Conservation (phyloP, 2,888 invertebrate genomes). For the Ecdyonurus torrentis region DNA sequence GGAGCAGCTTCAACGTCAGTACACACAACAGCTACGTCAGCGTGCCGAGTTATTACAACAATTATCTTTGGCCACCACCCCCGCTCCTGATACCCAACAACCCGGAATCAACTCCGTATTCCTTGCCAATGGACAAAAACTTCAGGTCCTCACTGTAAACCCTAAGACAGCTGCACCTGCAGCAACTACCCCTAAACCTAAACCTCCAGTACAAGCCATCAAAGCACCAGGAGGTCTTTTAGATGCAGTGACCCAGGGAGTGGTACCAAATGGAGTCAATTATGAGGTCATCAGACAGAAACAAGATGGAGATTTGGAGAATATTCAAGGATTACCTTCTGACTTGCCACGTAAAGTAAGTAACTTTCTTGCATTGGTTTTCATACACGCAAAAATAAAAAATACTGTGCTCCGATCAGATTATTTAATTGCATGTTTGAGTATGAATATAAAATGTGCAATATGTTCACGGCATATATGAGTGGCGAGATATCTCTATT, state of each 20-base stretch:
- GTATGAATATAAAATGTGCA: too few species aligned
- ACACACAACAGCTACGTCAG: constrained; percentile 21
- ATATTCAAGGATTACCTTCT: constrained; percentile 33
- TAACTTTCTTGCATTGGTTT: too few species aligned
- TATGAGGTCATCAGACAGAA: constrained; percentile 65
- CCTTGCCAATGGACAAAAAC: constrained; percentile 54
- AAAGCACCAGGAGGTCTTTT: constrained; percentile 39
- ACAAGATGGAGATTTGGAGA: constrained; percentile 53
- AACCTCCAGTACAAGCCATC: not conserved
- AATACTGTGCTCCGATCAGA: too few species aligned
- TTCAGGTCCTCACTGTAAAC: constrained; percentile 51
- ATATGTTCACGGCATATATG: too few species aligned
- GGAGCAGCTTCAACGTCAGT: constrained; percentile 21
- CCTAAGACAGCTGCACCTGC: constrained; percentile 28
- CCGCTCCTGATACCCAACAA: constrained; percentile 29
- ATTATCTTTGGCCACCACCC: constrained; percentile 52
- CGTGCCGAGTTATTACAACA: constrained; percentile 59
- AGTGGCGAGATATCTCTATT: too few species aligned
- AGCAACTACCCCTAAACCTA: constrained; percentile 39
- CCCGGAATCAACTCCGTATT: constrained; percentile 26
- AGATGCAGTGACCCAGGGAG: constrained; percentile 62
- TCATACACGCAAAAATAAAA: too few species aligned
- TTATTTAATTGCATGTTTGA: too few species aligned
- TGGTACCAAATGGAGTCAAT: constrained; percentile 60
- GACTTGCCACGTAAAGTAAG: not conserved